Conservation (phyloP, 30 jellyfish, hydroid and myxozoan genomes). For the Rhopilema esculentum region DNA sequence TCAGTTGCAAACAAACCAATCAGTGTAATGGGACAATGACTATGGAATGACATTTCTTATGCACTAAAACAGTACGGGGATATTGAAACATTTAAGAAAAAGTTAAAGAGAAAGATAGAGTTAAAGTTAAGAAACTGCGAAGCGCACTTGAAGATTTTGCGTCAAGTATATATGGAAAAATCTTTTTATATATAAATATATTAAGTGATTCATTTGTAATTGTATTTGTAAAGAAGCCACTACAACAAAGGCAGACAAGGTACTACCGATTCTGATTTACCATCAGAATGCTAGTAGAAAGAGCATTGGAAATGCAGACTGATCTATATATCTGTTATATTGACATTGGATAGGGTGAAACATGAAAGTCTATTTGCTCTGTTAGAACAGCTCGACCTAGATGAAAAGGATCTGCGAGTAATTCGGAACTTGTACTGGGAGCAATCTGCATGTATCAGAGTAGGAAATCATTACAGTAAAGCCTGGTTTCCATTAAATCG, state of each 20-base stretch:
- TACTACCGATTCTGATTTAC: too few species aligned
- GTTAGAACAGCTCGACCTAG: not conserved
- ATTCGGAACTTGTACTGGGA: not conserved
- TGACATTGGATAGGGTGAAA: not conserved
- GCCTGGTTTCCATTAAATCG: too few species aligned
- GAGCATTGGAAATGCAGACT: too few species aligned
- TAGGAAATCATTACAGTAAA: not conserved
- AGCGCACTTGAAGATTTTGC: constrained; percentile 2
- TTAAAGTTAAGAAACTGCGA: not conserved
- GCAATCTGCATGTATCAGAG: not conserved
- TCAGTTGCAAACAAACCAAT: constrained; percentile 26
- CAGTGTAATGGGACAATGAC: constrained; percentile 32
- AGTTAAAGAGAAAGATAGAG: constrained; percentile 11
- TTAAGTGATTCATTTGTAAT: not conserved
- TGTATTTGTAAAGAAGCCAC: too few species aligned
- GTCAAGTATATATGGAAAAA: too few species aligned
- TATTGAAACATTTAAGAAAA: constrained; percentile 38
- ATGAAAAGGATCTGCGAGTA: not conserved
- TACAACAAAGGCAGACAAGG: too few species aligned
- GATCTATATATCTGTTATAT: too few species aligned
- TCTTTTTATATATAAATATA: too few species aligned
- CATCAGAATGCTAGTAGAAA: not conserved
- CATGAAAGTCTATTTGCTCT: not conserved
- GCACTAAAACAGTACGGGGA: constrained; percentile 23
- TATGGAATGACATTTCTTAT: constrained; percentile 30